Conservation (phyloP, 2,113 vertebrate genomes). For the Pelvicachromis taeniatus region DNA sequence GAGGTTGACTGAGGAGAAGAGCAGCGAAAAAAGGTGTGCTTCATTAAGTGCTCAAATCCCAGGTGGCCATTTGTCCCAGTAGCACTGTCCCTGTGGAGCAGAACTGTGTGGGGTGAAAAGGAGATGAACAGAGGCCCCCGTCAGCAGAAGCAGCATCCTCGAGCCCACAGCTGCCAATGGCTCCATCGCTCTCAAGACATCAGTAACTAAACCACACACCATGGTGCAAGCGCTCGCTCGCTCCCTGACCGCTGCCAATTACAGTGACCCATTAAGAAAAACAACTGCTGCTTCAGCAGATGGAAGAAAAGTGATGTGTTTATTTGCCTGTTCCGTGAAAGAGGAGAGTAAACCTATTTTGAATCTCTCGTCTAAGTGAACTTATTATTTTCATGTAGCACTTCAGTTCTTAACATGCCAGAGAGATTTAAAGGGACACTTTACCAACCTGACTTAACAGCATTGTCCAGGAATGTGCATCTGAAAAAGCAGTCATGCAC, state of each 20-base stretch:
- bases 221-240: slow-evolving; percentile 51
- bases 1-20: neutral
- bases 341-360: neutral
- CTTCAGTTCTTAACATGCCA: neutral
- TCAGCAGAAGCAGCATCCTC: neutral
- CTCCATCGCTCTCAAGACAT: slow-evolving; percentile 73
- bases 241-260: slow-evolving; percentile 75
- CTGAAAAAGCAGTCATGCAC: neutral
- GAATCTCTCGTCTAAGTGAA: neutral
- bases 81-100: slow-evolving; percentile 45
- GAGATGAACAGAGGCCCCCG: slow-evolving; percentile 17
- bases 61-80: slow-evolving; percentile 53
- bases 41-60: slow-evolving; percentile 42
- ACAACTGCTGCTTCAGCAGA: slow-evolving; percentile 67
- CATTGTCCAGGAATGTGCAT: neutral
- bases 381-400: neutral
- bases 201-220: slow-evolving; percentile 55
- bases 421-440: neutral
- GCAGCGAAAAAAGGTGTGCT: slow-evolving; percentile 9
- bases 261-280: slow-evolving; percentile 77
- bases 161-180: slow-evolving; percentile 49
- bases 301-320: slow-evolving; percentile 69
- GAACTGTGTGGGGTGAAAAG: slow-evolving; percentile 2
- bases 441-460: neutral
- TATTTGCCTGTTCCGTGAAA: slow-evolving; percentile 10